Base-by-base conservation (phyloP, 53 echinoderm and acorn worm species). In the Zoroaster sp. region DNA sequence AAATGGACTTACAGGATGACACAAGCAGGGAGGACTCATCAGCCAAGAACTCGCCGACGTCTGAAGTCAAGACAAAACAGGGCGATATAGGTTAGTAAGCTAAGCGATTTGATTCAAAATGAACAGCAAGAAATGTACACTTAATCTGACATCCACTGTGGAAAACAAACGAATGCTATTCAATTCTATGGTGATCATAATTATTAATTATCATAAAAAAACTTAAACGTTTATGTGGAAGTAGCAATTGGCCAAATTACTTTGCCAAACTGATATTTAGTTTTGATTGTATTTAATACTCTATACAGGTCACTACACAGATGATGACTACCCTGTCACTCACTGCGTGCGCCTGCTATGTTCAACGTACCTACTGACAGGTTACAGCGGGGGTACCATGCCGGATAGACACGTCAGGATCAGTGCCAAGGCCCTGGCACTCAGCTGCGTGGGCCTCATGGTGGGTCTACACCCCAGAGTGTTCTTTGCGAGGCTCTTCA, bases 291-390 rank as follows among this genome's bases (percentile, higher is more conserved):
- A n/a, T 40, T 36, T 72, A 10, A 2, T 38, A 14, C 15, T 59
- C 23, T 3, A 35, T 71, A 17, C 73, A 96, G 98, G 98, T 31
- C 87, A 75, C 54, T 97, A 97, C 80, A 97, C 93, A 9, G 98
- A 97, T 75, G 91, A 92, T 44, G 95, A 97, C 44, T 53, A 91
- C 52, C 95, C 98, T 4, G 42, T 97, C 13, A 73, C 74, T 31
- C 98, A 97, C 88, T 92, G 96, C 17, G 67, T 95, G 18, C 86
- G 98, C 1, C 95, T 94, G 13, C 68, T 97, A 45, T 79, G 92
- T 71, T 92, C 95, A 13, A 96, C 98, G 0, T 97, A 93, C 87
- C 91, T 97, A 1, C 91, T 98, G 74, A 94, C 94, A 5, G 98
- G 96, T 33, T 91, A 91, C 89, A 93, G 65, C 46, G 94, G 91